phyloP scores from a whole-genome alignment of 2,888 invertebrate species.

The Psylliodes chrysocephalus region DNA sequence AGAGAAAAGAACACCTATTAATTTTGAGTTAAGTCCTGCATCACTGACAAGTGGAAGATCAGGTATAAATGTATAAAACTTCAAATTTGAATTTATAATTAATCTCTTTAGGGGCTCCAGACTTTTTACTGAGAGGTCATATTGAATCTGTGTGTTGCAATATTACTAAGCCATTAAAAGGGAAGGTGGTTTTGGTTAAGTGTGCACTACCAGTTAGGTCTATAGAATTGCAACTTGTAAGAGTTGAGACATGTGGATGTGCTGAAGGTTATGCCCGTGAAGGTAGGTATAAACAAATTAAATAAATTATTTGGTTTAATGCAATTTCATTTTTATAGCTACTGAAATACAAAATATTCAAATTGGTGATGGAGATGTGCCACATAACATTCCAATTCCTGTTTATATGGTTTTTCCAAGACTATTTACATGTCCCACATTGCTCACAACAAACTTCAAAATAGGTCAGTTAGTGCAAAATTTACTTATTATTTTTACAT shows the following conservation, averaged over 20 bases:
- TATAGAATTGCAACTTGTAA: slow-evolving; percentile 91
- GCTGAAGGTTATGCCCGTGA: slow-evolving; percentile 92
- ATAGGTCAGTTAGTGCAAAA: slow-evolving; percentile 74
- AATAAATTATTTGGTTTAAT: slow-evolving; percentile 39
- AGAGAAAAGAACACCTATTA: slow-evolving; percentile 72
- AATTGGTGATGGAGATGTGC: slow-evolving; percentile 92
- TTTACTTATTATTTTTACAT: neutral
- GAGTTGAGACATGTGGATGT: slow-evolving; percentile 95
- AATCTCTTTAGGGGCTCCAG: slow-evolving; percentile 70
- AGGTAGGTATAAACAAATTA: too few relatives aligned
- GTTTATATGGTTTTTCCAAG: slow-evolving; percentile 96
- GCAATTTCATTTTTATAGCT: slow-evolving; percentile 73
- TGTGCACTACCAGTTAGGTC: slow-evolving; percentile 89
- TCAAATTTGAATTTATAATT: neutral
- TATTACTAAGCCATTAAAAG: slow-evolving; percentile 87
- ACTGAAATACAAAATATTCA: slow-evolving; percentile 99
- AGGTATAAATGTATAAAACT: slow-evolving; percentile 40
- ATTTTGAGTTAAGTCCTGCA: slow-evolving; percentile 87
- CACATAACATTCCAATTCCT: slow-evolving; percentile 83
- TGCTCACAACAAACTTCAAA: slow-evolving; percentile 92
- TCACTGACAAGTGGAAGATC: slow-evolving; percentile 68
- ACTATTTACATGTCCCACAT: slow-evolving; percentile 93
- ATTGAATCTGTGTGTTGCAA: slow-evolving; percentile 86
- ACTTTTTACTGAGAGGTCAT: slow-evolving; percentile 84
- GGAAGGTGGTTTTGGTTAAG: slow-evolving; percentile 82